Conservation (phyloP, 37 sponge, comb jelly and placozoan genomes). For the Halichondria panicea region DNA sequence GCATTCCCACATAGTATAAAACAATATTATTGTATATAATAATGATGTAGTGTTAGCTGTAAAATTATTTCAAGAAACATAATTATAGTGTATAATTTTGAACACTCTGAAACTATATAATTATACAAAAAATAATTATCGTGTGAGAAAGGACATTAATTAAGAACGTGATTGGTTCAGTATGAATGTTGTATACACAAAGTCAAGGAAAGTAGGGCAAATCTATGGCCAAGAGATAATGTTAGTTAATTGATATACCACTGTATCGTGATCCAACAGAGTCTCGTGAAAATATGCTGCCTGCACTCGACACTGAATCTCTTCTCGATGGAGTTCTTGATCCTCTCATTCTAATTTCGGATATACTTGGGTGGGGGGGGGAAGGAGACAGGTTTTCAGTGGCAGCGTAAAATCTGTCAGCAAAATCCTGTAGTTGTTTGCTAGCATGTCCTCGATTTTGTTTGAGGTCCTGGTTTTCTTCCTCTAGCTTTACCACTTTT, state of each 20-base stretch:
- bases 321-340: conserved; percentile 5
- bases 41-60: too few relatives aligned
- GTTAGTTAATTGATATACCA: conserved; percentile 5
- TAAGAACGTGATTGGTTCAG: too few relatives aligned
- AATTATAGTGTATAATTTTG: background rate
- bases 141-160: too few relatives aligned
- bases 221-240: too few relatives aligned
- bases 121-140: too few relatives aligned
- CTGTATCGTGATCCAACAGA: conserved; percentile 13
- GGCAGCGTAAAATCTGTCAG: conserved; percentile 48
- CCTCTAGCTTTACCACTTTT: conserved; percentile 56
- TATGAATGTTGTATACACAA: background rate
- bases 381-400: conserved; percentile 26
- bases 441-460: conserved; percentile 24
- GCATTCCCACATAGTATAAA: background rate
- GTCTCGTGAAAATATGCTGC: conserved; percentile 1
- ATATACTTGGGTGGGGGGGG: conserved; percentile 27
- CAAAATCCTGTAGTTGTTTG: conserved; percentile 59
- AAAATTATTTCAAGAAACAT: background rate
- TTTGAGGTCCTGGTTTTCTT: conserved; percentile 50
- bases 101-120: background rate
- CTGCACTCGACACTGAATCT: conserved; percentile 13
- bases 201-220: background rate
- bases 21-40: too few relatives aligned
- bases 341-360: conserved; percentile 11